phyloP scores from a whole-genome alignment of 2,113 vertebrate species.

The Tinamus guttatus region DNA sequence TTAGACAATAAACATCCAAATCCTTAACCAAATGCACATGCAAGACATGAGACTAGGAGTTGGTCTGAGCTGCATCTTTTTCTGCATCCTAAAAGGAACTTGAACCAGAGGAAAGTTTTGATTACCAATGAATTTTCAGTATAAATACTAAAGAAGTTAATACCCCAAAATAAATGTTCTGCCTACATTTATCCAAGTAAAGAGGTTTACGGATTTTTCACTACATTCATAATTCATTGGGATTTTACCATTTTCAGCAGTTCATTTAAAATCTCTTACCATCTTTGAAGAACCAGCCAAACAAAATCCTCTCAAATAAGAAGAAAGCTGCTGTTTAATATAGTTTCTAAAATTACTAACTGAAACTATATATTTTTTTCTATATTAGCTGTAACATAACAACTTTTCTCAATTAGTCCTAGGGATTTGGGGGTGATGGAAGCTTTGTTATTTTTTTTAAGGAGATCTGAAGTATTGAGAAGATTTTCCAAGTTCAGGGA shows the following conservation, averaged over 20 bases:
- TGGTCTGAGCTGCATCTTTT: not conserved
- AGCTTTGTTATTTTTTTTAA: not conserved
- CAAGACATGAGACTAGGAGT: not conserved
- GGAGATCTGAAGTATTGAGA: not conserved
- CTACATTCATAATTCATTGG: conserved; percentile 37
- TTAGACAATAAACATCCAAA: not conserved
- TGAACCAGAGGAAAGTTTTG: not conserved
- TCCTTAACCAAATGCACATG: not conserved
- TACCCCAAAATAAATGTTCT: not conserved
- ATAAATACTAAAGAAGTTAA: not conserved
- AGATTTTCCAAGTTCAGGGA: not conserved
- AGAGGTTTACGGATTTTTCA: conserved; percentile 34
- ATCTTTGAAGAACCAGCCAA: conserved; percentile 34
- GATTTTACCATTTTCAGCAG: conserved; percentile 18
- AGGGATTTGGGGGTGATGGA: not conserved
- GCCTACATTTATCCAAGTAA: conserved; percentile 31
- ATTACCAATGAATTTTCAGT: not conserved
- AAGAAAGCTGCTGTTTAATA: not conserved
- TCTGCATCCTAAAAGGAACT: not conserved
- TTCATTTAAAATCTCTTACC: conserved; percentile 12
- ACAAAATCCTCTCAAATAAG: conserved; percentile 48
- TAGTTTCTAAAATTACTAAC: not conserved
- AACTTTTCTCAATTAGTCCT: not conserved
- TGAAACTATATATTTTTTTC: not conserved
- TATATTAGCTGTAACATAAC: not conserved